phyloP scores from a whole-genome alignment of 2,797 vertebrate genomes.

The Tinamus major region DNA sequence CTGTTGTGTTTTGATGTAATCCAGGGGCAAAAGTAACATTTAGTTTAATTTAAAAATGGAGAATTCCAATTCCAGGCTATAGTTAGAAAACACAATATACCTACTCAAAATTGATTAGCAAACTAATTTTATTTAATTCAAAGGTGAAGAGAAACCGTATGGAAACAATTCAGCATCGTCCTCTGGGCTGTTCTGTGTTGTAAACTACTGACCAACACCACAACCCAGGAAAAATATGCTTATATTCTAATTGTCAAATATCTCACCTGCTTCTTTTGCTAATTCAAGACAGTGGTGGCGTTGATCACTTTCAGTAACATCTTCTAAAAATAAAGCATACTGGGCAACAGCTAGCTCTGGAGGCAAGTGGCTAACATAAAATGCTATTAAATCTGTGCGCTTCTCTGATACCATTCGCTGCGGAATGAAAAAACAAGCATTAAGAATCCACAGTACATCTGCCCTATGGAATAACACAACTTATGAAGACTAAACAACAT shows the following conservation, averaged over 20 bases:
- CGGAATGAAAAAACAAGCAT: not conserved
- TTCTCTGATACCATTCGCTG: constrained; percentile 88
- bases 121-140: not conserved
- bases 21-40: not conserved
- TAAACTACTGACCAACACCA: not conserved
- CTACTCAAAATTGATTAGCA: not conserved
- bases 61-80: not conserved
- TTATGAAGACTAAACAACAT: not conserved
- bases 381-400: constrained; percentile 90
- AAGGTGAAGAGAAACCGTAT: not conserved
- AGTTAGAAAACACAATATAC: not conserved
- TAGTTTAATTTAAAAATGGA: not conserved
- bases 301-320: constrained; percentile 87
- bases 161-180: not conserved
- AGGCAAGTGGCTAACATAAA: constrained; percentile 93
- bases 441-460: not conserved
- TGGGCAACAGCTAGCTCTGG: constrained; percentile 85
- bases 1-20: not conserved
- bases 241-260: no score
- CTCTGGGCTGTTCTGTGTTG: not conserved
- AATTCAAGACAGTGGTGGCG: constrained; percentile 90
- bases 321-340: constrained; percentile 91
- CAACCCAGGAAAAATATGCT: not conserved
- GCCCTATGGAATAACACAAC: not conserved
- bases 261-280: constrained; percentile 90